Base-by-base conservation (phyloP, 2,797 vertebrate genomes). In the Halcyon leucocephala region DNA sequence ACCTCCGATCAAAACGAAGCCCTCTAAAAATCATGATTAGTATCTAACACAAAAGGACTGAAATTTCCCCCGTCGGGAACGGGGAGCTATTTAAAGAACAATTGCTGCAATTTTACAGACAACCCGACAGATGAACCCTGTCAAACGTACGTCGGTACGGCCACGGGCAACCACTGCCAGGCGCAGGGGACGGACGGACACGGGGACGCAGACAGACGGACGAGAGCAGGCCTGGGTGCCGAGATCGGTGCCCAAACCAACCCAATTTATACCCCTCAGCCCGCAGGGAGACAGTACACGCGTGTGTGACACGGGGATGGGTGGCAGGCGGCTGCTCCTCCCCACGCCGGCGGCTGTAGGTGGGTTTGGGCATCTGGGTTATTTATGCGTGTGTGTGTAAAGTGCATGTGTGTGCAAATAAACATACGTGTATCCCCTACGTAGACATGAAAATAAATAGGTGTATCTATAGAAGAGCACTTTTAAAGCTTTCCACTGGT, bases 11-110 rank as follows among this genome's bases (percentile, higher is more conserved):
- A n/a, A 60, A 85, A 57, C 1, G 11, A 58, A 70, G 67, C 86
- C 86, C 77, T 78, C 46, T 7, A 65, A 78, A 89, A 88, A 66
- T 48, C 54, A 18, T 29, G 58, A 78, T 92, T 80, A 93, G 76
- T n/a, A 65, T 17, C 93, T 25, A 61, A 67, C 79, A 89, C 93
- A 96, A 92, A 94, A 80, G 90, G 46, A 41, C 46, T 16, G 60
- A 71, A 76, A 92, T 86, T 54, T 37, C 41, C 95, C 28, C 81
- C 83, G 15, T 57, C 72, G 39, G 90, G 71, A 84, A 57, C 4
- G 14, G 84, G 90, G 57, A 91, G 93, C 93, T 93, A 83, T 94
- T 97, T 95, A 90, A 93, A 39, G 94, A 83, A 93, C 94, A 96
- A 97, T 90, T 60, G 94, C 96, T 69, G 96, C 92, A 78, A 86